phyloP scores from a whole-genome alignment of 2,797 vertebrate species.

The Anguilla pacifica region DNA sequence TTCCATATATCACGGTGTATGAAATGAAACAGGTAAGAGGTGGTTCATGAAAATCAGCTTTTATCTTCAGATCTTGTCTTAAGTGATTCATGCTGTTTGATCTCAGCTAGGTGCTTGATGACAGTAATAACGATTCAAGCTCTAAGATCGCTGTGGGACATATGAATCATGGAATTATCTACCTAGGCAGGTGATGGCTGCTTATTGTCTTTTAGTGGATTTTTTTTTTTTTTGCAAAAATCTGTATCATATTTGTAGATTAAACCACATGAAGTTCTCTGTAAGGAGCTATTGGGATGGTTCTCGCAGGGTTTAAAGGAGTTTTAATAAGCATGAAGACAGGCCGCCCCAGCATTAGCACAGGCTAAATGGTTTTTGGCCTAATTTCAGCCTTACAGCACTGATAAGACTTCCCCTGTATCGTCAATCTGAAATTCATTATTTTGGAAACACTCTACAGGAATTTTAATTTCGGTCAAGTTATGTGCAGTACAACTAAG shows the following conservation, averaged over 20 bases:
- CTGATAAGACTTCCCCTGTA: slow-evolving; percentile 33
- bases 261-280: background rate
- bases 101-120: background rate
- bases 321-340: background rate
- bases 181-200: background rate
- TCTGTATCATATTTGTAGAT: background rate
- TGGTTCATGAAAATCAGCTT: background rate
- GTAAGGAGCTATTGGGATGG: background rate
- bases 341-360: background rate
- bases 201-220: background rate
- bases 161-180: background rate
- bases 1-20: background rate
- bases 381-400: background rate
- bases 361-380: background rate
- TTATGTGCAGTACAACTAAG: slow-evolving; percentile 46
- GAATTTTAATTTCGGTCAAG: slow-evolving; percentile 43
- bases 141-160: background rate
- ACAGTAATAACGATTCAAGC: background rate
- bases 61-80: background rate
- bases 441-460: slow-evolving; percentile 33
- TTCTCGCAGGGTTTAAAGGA: background rate
- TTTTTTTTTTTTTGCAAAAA: background rate
- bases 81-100: background rate
- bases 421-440: slow-evolving; percentile 49
- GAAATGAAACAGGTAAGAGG: background rate